Percentiles rank a stretch among this genome's conserved stretches.
Conservation (phyloP, 2,797 vertebrate genomes). For the Microcaecilia unicolor region DNA sequence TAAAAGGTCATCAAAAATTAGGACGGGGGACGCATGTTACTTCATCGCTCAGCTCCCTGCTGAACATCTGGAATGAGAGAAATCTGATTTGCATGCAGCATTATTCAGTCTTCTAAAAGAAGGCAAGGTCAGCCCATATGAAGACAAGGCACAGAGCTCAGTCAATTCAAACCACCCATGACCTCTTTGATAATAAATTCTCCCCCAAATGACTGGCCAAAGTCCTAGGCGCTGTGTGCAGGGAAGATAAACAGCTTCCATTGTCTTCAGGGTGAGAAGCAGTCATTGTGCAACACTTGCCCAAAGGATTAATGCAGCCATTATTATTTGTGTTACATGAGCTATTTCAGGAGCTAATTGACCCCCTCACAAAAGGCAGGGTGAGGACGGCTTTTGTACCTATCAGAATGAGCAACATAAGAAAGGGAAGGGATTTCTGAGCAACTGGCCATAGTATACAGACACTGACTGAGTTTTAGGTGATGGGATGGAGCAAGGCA, state of each 20-base stretch:
- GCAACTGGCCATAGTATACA: conserved; percentile 29
- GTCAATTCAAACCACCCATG: conserved; percentile 26
- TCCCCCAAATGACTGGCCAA: conserved; percentile 24
- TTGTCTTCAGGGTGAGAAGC: conserved; percentile 33
- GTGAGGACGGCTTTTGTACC: conserved; percentile 44
- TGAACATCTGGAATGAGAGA: not conserved
- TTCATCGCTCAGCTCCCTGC: not conserved
- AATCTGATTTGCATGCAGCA: conserved; percentile 20
- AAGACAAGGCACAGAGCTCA: conserved; percentile 22
- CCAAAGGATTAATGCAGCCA: conserved; percentile 32
- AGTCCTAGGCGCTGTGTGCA: conserved; percentile 19
- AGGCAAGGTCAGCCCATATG: conserved; percentile 18
- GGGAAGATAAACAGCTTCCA: conserved; percentile 33
- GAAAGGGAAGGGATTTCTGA: conserved; percentile 38
- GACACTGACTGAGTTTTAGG: conserved; percentile 36
- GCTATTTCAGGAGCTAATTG: conserved; percentile 45
- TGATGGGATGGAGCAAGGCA: conserved; percentile 35
- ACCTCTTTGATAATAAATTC: conserved; percentile 27
- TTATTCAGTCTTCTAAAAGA: not conserved
- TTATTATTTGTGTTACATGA: conserved; percentile 36
- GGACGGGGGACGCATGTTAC: not conserved
- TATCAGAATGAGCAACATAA: conserved; percentile 40
- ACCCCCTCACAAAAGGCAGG: conserved; percentile 35
- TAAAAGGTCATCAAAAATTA: not conserved
- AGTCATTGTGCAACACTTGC: conserved; percentile 21